phyloP scores from a whole-genome alignment of 2,888 invertebrate species.

The Brachyptera putata region DNA sequence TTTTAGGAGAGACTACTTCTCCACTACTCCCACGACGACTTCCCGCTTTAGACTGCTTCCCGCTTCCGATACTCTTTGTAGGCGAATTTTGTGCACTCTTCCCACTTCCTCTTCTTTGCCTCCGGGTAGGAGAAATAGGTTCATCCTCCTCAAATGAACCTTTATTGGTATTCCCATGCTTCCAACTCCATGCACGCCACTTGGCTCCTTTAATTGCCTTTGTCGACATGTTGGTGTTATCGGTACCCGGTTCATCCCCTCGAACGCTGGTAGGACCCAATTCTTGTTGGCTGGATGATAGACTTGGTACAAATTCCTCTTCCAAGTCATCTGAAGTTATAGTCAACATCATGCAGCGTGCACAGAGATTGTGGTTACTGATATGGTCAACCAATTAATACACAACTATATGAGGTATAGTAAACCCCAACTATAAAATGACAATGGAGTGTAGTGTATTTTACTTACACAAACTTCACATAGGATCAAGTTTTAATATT shows the following conservation, averaged over 20 bases:
- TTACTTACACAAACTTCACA: neutral
- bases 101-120: slow-evolving; percentile 6
- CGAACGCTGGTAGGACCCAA: too few relatives aligned
- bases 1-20: slow-evolving; percentile 11
- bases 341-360: slow-evolving; percentile 30
- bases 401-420: too few relatives aligned
- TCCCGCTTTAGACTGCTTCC: slow-evolving; percentile 1
- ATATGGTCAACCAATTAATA: neutral
- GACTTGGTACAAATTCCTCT: slow-evolving; percentile 41
- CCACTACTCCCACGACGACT: slow-evolving; percentile 7
- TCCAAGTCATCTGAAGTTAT: slow-evolving; percentile 46
- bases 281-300: slow-evolving; percentile 27
- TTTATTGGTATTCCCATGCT: slow-evolving; percentile 12
- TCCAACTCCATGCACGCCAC: slow-evolving; percentile 27
- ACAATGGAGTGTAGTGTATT: neutral
- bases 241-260: too few relatives aligned
- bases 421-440: too few relatives aligned
- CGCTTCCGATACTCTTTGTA: neutral
- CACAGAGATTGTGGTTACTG: slow-evolving; percentile 26
- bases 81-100: slow-evolving; percentile 11
- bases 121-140: slow-evolving; percentile 1
- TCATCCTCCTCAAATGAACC: slow-evolving; percentile 25
- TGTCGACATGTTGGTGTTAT: too few relatives aligned
- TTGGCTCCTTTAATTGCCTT: slow-evolving; percentile 14
- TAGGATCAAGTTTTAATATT: neutral